These are phyloP conservation scores for Listronotus oregonensis DNA, from an alignment of 1,140 invertebrate species.

Conservation along the genomic window DNA sequence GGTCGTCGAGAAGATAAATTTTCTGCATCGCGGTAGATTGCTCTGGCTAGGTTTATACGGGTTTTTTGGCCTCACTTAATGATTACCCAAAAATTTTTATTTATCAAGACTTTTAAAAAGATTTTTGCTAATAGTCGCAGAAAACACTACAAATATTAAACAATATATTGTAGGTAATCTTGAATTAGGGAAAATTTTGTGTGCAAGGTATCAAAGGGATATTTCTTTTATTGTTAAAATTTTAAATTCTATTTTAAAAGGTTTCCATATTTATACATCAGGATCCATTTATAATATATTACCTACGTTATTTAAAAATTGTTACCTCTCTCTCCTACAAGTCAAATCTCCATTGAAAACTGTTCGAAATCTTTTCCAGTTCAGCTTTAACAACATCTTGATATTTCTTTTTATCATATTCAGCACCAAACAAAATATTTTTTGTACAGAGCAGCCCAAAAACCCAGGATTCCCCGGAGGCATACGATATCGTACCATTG, in stretches of 20 bases:
- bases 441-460: slow-evolving; percentile 67
- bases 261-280: no score
- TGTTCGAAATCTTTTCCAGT: slow-evolving; percentile 73
- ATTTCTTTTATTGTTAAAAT: no score
- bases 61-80: slow-evolving; percentile 84
- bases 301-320: no score
- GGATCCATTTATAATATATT: no score
- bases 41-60: slow-evolving; percentile 73
- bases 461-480: slow-evolving; percentile 79
- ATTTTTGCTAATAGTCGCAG: neutral
- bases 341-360: slow-evolving; percentile 79
- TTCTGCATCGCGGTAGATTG: slow-evolving; percentile 62
- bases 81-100: slow-evolving; percentile 73
- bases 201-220: no score
- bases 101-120: slow-evolving; percentile 78
- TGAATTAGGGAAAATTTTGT: no score
- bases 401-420: slow-evolving; percentile 66
- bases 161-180: no score
- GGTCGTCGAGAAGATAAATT: slow-evolving; percentile 83
- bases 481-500: slow-evolving; percentile 68
- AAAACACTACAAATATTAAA: neutral
- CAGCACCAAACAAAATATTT: slow-evolving; percentile 78
- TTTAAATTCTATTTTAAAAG: no score
- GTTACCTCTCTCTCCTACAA: slow-evolving; percentile 71
- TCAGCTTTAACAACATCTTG: slow-evolving; percentile 66